Conservation (phyloP, 1,140 invertebrate genomes). For the Brachionus asplanchnoidis region DNA sequence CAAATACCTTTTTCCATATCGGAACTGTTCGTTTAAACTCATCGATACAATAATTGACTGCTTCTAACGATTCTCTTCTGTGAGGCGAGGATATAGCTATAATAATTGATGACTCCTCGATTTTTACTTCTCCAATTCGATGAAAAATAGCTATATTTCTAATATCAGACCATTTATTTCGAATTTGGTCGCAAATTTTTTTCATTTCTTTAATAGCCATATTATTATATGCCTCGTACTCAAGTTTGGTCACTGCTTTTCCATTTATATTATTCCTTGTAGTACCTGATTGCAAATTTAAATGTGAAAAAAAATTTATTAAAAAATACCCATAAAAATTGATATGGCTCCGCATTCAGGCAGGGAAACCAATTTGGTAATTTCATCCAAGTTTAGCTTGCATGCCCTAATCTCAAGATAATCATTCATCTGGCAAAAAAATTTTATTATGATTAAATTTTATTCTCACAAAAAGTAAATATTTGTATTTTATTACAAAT, state of each 20-base stretch:
- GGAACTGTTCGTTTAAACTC: constrained; percentile 77
- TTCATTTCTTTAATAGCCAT: constrained; percentile 82
- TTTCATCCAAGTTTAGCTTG: constrained; percentile 66
- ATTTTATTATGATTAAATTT: background rate
- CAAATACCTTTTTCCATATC: constrained; percentile 82
- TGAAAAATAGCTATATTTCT: constrained; percentile 54
- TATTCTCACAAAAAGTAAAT: background rate
- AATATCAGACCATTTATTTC: constrained; percentile 49
- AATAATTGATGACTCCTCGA: constrained; percentile 78
- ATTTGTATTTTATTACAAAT: constrained; percentile 38
- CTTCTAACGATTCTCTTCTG: constrained; percentile 72
- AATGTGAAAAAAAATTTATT: background rate
- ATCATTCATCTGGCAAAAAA: constrained; percentile 53
- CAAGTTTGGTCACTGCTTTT: constrained; percentile 73
- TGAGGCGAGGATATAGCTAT: constrained; percentile 84
- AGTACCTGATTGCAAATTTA: constrained; percentile 61
- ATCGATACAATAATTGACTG: constrained; percentile 77
- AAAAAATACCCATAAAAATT: constrained; percentile 67
- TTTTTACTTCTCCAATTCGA: constrained; percentile 70
- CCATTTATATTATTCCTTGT: constrained; percentile 82
- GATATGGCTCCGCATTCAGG: constrained; percentile 78
- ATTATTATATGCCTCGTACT: constrained; percentile 85
- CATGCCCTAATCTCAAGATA: constrained; percentile 65
- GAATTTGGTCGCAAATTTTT: constrained; percentile 66
- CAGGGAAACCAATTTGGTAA: constrained; percentile 66